A percentile compares a stretch with the other conserved stretches of the same genome.
Evolutionary conservation across 2,888 invertebrate species (phyloP).

Genomic region (Apodemia mormo): DNA sequence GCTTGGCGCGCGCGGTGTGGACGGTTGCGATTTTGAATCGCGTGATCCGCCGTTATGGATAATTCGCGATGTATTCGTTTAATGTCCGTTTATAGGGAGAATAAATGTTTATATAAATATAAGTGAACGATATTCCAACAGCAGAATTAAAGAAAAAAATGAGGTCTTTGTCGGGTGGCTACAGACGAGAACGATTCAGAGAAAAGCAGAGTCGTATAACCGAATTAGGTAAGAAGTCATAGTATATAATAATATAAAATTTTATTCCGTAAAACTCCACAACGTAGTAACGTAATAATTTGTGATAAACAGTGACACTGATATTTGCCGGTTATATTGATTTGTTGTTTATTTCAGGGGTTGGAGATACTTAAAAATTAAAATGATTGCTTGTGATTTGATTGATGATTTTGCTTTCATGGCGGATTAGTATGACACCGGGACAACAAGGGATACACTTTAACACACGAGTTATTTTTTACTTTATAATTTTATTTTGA

Average conservation of each 20-base stretch:
- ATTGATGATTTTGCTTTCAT: too few species aligned
- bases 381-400: slow-evolving; percentile 10
- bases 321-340: slow-evolving; percentile 18
- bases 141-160: slow-evolving; percentile 29
- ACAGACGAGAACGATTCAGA: slow-evolving; percentile 20
- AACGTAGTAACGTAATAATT: slow-evolving; percentile 5
- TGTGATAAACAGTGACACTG: slow-evolving; percentile 5
- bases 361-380: slow-evolving; percentile 6
- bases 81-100: slow-evolving; percentile 17
- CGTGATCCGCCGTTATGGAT: slow-evolving; percentile 31
- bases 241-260: neutral
- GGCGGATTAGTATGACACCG: too few species aligned
- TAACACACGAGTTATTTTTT: too few species aligned
- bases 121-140: slow-evolving; percentile 20
- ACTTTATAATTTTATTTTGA: neutral
- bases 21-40: slow-evolving; percentile 26
- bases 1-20: slow-evolving; percentile 33
- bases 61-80: slow-evolving; percentile 18
- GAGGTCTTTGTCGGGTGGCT: slow-evolving; percentile 21
- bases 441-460: too few species aligned
- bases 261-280: neutral
- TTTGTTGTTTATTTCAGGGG: neutral
- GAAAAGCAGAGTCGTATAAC: slow-evolving; percentile 24
- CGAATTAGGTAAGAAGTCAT: slow-evolving; percentile 21
- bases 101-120: slow-evolving; percentile 11